Evolutionary conservation across 2,797 vertebrate genomes (phyloP), one percentile per base, ranked within the genome.

Genomic region (Pachyuromys duprasi): DNA sequence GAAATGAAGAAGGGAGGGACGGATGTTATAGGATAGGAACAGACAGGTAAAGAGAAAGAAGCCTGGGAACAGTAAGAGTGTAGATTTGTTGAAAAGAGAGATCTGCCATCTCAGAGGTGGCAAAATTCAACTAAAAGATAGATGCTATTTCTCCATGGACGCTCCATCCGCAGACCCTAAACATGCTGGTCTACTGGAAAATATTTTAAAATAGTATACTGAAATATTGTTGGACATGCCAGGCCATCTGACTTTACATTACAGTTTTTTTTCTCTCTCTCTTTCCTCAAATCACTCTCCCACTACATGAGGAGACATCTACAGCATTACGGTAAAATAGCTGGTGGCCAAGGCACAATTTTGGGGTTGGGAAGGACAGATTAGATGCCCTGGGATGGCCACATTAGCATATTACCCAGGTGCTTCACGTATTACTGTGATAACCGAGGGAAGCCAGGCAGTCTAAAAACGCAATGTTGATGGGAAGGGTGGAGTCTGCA

Each of bases 71-170:
- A 15, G 5, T 2, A 53, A 94, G 45, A 84, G 67, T 12, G 49
- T 97, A 96, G 95, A 95, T 42, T 0, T 57, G 70, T 94, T 39
- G 65, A 98, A 98, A 98, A 97, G 90, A 98, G 98, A 99, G 98
- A 98, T 98, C 98, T 97, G 97, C 5, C 0, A 65, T 97, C 96
- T 97, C 95, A 0, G 74, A 90, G 86, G 97, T 97, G 98, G 96
- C 69, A 14, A 36, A 93, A 95, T 65, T 94, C 36, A 36, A 96
- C 89, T 87, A 93, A 97, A 96, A 92, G 79, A 7, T 49, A 82
- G 91, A 94, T 93, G 90, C 91, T 96, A 93, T 95, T 94, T 95
- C 83, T 89, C 49, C 90, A 94, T 12, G 0, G 0, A 22, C 1
- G 70, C 11, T 11, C 2, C 0, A 78, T 60, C 94, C 3, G 74